phyloP scores from a whole-genome alignment of 2,888 invertebrate species.

The Limnephilus marmoratus region DNA sequence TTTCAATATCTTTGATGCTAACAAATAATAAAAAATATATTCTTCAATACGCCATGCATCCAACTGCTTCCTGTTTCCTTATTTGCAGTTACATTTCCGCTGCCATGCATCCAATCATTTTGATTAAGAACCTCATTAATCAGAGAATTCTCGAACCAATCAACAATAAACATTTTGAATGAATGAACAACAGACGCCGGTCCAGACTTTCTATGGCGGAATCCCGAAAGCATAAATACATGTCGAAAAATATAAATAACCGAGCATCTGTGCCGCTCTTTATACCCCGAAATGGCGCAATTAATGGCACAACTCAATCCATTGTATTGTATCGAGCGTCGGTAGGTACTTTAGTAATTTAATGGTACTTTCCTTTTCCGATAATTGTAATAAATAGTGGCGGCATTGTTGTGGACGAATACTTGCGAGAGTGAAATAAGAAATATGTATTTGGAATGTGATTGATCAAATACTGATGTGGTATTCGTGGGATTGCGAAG shows the following conservation, averaged over 20 bases:
- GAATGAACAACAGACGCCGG: constrained; percentile 6
- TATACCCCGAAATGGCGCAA: constrained; percentile 12
- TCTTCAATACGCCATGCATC: neutral
- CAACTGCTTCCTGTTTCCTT: neutral
- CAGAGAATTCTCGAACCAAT: neutral
- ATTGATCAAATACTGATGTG: neutral
- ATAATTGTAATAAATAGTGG: constrained; percentile 39
- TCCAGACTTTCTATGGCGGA: constrained; percentile 19
- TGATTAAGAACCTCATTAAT: neutral
- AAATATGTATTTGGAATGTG: neutral
- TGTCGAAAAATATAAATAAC: neutral
- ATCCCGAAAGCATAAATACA: neutral
- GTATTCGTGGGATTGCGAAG: neutral
- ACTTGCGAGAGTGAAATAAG: neutral
- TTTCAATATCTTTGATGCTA: too few relatives aligned
- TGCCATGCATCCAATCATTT: neutral
- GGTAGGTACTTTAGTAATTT: neutral
- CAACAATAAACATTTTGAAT: constrained; percentile 11
- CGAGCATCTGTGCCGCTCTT: constrained; percentile 5
- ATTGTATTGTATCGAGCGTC: constrained; percentile 14
- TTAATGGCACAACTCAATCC: constrained; percentile 46
- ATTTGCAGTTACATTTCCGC: neutral
- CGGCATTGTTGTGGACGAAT: constrained; percentile 7
- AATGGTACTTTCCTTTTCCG: neutral
- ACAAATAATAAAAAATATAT: neutral